Base-by-base conservation (phyloP, 2,113 vertebrate genomes). In the Meles meles region DNA sequence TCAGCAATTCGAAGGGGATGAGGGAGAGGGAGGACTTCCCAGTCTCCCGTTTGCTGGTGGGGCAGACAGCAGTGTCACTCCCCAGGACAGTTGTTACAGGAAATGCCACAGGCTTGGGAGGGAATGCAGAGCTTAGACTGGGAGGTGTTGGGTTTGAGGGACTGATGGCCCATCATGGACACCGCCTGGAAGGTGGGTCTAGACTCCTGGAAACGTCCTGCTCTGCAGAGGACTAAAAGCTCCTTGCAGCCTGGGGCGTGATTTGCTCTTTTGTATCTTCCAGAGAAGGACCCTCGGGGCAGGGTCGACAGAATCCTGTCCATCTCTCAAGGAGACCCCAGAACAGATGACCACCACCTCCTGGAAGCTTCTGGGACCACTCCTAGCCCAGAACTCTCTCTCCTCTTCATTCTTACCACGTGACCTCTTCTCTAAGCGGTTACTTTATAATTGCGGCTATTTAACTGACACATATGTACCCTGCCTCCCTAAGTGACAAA, bases 151-250 rank as follows among this genome's bases (percentile, higher is more conserved):
- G 42, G 6, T 67, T 34, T 37, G 76, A 76, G 55, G 21, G 34
- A 27, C 17, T 2, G 44, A 3, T 1, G 10, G 25, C 31, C 20
- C 34, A 1, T 6, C 34, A 0, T 20, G 13, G 20, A 10, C 29
- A 5, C 27, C 21, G 25, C n/a, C 57, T 77, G 61, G 10, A 69
- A 20, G 5, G 44, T 3, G 10, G 27, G 34, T n/a, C 59, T 34
- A 27, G 21, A 71, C 13, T 77, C 76, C 65, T 49, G 25, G 23
- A 13, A 34, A 44, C 6, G 9, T 88, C 39, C 29, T 91, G 11
- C 29, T 69, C 55, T 23, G 25, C 4, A 61, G 34, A 37, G 5
- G 25, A 18, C 0, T 20, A 44, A 44, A 25, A 39, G 8, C 8
- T 79, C 31, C 31, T 39, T 31, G 2, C 2, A 31, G 14, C 37